Base-by-base conservation (phyloP, 1,140 invertebrate species). In the Chrysoperla carnea region DNA sequence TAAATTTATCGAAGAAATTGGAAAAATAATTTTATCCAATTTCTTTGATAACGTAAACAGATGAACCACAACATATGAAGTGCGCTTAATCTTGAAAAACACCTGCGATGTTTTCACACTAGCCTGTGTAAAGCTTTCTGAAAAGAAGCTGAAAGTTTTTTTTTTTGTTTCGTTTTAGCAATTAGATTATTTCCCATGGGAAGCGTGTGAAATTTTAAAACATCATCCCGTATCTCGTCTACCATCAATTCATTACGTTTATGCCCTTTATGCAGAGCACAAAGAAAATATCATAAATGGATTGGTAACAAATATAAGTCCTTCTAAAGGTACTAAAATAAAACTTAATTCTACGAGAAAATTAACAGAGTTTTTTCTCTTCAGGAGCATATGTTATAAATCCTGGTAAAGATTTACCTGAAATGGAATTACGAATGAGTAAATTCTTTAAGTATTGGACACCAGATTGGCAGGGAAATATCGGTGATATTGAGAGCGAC, bases 121-220 rank as follows among this genome's bases (percentile, higher is more conserved):
- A n/a, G n/a, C n/a, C n/a, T n/a, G n/a, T n/a, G n/a, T n/a, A n/a
- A n/a, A n/a, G n/a, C n/a, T n/a, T n/a, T n/a, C n/a, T n/a, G n/a
- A n/a, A n/a, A n/a, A n/a, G n/a, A n/a, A n/a, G n/a, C n/a, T n/a
- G n/a, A n/a, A n/a, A n/a, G n/a, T n/a, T n/a, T n/a, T n/a, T n/a
- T n/a, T n/a, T n/a, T n/a, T n/a, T n/a, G n/a, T n/a, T n/a, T n/a
- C n/a, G n/a, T 62, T 63, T 44, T 53, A 85, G 81, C 60, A 64
- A 38, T 54, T 85, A 27, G 81, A 85, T 58, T 66, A 69, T 40
- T 64, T 86, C 43, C 81, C 82, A 0, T 84, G 81, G 72, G 83
- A 88, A 61, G 72, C 72, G 42, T 61, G 84, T 39, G 65, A 73
- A 6, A 59, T 78, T 5, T 49, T 85, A 8, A 60, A 61, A 38